Evolutionary conservation across 2,797 vertebrate genomes (phyloP), one percentile per base, ranked within the genome.

Genomic region (Gila robusta): DNA sequence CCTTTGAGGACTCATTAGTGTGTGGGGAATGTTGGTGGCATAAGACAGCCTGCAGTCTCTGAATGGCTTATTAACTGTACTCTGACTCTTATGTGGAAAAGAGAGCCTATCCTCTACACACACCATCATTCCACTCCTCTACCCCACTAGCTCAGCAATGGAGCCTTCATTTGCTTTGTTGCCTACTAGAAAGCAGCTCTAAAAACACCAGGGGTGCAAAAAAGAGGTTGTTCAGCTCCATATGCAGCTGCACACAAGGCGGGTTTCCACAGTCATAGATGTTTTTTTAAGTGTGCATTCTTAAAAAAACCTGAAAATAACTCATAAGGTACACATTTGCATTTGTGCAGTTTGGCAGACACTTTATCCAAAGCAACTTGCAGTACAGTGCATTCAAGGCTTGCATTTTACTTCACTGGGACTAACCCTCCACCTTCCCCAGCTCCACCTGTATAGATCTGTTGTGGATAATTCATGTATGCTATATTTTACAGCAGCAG

Each of bases 151-250:
- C 70, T 56, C 62, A 74, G 26, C 49, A 73, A 79, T 44, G 16
- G 37, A 84, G 64, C 37, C 64, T 47, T 74, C 77, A 47, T 79
- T 85, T 78, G 54, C 37, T 73, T 82, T 32, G 49, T 52, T 82
- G 64, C 82, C 88, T 91, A 79, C 86, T 87, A 90, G 82, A 81
- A 71, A 79, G 74, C 49, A 79, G 87, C 21, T 23, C 47, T 79
- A 74, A 64, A 64, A 79, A 62, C 14, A 47, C n/a, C 37, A 77
- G 79, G 83, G 86, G 79, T 86, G 28, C 79, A 80, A 17, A 17
- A 35, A 83, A 62, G 62, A 47, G 62, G 78, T 5, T 49, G 32
- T 67, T 7, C 21, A 7, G 44, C 56, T n/a, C 56, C 83, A 21
- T 8, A 49, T 47, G 17, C 56, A 52, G 37, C n/a, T 59, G 47